Conservation (phyloP, 2,888 invertebrate genomes). For the Furcula furcula region DNA sequence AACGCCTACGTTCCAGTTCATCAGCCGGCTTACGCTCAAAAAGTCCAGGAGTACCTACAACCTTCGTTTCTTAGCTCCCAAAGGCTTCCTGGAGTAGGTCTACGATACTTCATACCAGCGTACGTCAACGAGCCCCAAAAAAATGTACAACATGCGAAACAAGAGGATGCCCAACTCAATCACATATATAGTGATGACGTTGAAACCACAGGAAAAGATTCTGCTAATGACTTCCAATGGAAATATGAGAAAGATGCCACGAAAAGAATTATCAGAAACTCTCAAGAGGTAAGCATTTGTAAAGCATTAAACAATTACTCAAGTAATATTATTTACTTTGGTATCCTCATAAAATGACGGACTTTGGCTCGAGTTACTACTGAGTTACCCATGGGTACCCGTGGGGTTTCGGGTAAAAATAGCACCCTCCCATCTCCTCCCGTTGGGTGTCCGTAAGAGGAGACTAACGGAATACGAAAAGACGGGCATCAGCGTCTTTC, state of each 20-base stretch:
- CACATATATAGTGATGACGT: slow-evolving; percentile 57
- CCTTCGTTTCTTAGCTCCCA: slow-evolving; percentile 61
- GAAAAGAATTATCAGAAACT: slow-evolving; percentile 49
- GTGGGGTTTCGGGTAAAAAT: too few species aligned
- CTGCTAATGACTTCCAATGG: slow-evolving; percentile 61
- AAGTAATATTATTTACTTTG: too few species aligned
- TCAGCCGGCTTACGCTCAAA: slow-evolving; percentile 39
- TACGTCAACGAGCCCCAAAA: slow-evolving; percentile 42
- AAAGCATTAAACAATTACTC: too few species aligned
- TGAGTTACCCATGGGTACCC: too few species aligned
- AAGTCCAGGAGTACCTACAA: slow-evolving; percentile 46
- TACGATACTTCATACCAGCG: slow-evolving; percentile 64
- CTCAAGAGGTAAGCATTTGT: slow-evolving; percentile 49
- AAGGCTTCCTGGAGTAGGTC: slow-evolving; percentile 62
- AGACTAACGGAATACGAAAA: too few species aligned
- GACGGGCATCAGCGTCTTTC: too few species aligned
- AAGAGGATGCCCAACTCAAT: slow-evolving; percentile 64
- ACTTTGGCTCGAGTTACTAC: too few species aligned
- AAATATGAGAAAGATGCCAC: slow-evolving; percentile 64
- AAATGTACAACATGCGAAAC: slow-evolving; percentile 34
- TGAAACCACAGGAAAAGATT: slow-evolving; percentile 38
- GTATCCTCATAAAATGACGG: too few species aligned
- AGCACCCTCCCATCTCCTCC: too few species aligned
- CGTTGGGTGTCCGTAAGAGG: too few species aligned
- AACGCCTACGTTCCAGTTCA: slow-evolving; percentile 60